Percentiles rank a stretch among this genome's conserved stretches.
phyloP scores from a whole-genome alignment of 1,140 invertebrate species.

The Holcopasites calliopsidis region DNA sequence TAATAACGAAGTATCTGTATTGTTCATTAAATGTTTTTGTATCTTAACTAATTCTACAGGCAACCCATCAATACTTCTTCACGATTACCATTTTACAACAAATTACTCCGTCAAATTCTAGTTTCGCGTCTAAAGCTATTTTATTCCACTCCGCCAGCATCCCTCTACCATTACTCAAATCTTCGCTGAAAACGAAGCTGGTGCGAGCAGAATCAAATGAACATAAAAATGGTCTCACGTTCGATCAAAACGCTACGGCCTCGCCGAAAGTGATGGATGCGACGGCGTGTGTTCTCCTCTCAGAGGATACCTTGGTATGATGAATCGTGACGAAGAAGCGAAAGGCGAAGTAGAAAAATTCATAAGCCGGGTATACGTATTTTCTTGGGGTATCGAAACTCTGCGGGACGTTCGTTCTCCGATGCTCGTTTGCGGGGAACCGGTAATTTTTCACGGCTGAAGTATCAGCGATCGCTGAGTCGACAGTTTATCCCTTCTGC shows the following conservation, averaged over 20 bases:
- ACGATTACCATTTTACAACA: no score
- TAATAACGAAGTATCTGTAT: no score
- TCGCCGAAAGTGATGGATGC: neutral
- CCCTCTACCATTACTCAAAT: neutral
- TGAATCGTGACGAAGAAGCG: neutral
- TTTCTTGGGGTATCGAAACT: slow-evolving; percentile 7
- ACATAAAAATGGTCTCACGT: neutral
- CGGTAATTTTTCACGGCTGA: slow-evolving; percentile 38
- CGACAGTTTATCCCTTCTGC: slow-evolving; percentile 35
- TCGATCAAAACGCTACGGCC: neutral
- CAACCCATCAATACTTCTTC: no score
- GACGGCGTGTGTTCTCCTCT: no score
- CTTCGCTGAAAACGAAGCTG: no score
- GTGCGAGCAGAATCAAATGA: neutral
- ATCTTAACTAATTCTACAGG: neutral
- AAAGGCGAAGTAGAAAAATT: neutral
- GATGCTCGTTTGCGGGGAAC: neutral
- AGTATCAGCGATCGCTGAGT: slow-evolving; percentile 41
- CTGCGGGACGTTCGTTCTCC: neutral
- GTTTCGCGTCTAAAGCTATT: no score
- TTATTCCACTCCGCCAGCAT: neutral
- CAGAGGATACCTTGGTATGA: neutral
- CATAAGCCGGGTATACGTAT: slow-evolving; percentile 9
- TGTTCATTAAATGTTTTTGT: no score
- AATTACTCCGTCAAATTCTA: no score